phyloP scores from a whole-genome alignment of 2,113 vertebrate genomes.

The Astur gentilis region DNA sequence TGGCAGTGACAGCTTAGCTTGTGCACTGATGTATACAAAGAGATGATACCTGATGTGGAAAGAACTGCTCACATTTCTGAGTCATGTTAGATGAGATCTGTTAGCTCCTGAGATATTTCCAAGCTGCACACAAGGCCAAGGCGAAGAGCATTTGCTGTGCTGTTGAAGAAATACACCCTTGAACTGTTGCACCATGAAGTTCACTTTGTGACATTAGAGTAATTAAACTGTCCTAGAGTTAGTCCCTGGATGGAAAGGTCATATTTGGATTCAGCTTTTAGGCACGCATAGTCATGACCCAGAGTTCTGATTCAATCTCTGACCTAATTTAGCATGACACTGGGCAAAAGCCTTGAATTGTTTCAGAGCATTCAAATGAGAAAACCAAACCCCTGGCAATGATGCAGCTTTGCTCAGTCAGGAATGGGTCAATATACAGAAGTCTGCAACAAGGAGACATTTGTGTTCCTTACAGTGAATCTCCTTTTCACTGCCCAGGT shows the following conservation, averaged over 20 bases:
- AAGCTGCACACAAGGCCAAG: background rate
- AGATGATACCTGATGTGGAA: background rate
- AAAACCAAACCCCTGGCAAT: background rate
- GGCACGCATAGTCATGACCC: fast-evolving
- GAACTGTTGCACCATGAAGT: background rate
- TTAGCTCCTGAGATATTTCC: background rate
- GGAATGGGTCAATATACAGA: background rate
- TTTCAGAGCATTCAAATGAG: background rate
- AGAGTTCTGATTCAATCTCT: background rate
- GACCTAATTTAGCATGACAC: background rate
- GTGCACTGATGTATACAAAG: background rate
- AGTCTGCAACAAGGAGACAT: background rate
- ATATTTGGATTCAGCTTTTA: background rate
- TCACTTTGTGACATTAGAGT: background rate
- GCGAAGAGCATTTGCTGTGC: background rate
- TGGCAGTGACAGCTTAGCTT: background rate
- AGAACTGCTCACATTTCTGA: background rate
- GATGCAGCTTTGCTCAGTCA: background rate
- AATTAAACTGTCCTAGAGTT: background rate
- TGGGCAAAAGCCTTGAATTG: background rate
- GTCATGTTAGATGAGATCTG: background rate
- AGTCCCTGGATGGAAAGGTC: background rate
- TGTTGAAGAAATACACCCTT: background rate
- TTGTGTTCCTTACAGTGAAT: background rate
- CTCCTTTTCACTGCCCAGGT: background rate